phyloP scores from a whole-genome alignment of 1,140 invertebrate species.

The Brachionus plicatilis region DNA sequence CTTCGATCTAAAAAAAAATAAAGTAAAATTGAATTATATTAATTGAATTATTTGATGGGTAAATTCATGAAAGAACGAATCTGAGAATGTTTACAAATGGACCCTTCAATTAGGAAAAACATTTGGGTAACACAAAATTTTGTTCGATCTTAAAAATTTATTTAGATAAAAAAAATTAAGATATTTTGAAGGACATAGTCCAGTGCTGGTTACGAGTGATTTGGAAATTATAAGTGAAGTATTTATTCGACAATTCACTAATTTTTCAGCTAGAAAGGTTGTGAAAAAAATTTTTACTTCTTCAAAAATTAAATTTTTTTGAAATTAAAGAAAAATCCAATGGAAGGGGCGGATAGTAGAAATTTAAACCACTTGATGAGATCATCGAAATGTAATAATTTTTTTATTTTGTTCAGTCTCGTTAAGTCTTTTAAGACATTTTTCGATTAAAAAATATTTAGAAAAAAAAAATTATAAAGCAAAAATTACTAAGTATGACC shows the following conservation, averaged over 20 bases:
- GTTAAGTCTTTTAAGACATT: too few species aligned
- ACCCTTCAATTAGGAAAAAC: constrained; percentile 52
- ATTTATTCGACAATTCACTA: constrained; percentile 56
- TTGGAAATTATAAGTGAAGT: constrained; percentile 53
- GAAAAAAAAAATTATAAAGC: too few species aligned
- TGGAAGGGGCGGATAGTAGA: neutral
- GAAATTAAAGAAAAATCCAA: neutral
- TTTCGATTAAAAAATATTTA: too few species aligned
- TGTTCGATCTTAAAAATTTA: too few species aligned
- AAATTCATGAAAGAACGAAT: neutral
- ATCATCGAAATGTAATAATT: neutral
- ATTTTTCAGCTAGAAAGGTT: constrained; percentile 55
- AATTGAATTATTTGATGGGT: neutral
- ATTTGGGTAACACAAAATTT: constrained; percentile 47
- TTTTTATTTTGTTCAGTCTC: too few species aligned
- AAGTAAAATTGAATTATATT: neutral
- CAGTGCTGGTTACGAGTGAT: constrained; percentile 54
- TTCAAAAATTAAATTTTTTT: neutral
- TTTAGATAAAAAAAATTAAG: neutral
- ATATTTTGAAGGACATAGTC: constrained; percentile 52
- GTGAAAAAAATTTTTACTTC: neutral
- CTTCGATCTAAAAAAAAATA: neutral
- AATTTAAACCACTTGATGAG: neutral
- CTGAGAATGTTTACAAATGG: constrained; percentile 46
- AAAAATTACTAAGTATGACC: too few species aligned